Base-by-base conservation (phyloP, 2,797 vertebrate genomes). In the Semaprochilodus insignis region DNA sequence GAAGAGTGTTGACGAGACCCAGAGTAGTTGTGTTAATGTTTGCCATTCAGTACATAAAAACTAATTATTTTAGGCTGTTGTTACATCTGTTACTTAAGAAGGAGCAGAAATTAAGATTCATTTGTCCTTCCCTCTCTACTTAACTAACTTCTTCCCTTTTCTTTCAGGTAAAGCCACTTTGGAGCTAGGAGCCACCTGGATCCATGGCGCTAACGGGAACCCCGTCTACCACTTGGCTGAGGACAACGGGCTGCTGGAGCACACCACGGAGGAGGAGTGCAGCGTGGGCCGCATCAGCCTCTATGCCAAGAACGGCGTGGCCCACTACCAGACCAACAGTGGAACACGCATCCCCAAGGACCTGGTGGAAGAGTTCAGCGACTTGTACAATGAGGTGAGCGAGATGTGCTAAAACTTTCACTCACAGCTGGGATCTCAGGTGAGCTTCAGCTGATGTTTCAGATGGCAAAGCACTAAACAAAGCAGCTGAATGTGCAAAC, bases 111-210 rank as follows among this genome's bases (percentile, higher is more conserved):
- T 25, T 1, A 44, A 44, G 2, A 2, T 3, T n/a, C 19, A n/a
- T 40, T 34, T 21, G 15, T 36, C 14, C 23, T 3, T 63, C 17
- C 17, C 7, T 13, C 6, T 6, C 0, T 17, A 15, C 1, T 17
- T 72, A 40, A 15, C 57, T n/a, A 0, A 25, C 51, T n/a, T 15
- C 5, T 2, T 6, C 23, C 21, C 69, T n/a, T 7, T 44, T 10
- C 21, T 27, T n/a, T 23, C 87, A 99, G 98, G 96, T 91, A 93
- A 95, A 93, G 93, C 97, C 81, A 97, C 96, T 93, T 97, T 99
- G 96, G 98, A 99, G 86, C 96, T 99, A 89, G 98, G 98, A 96
- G 98, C 98, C 89, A 99, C 97, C 90, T 99, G 98, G 97, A 99
- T 99, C 93, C 98, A 99, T 95, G 98, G 98, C 83, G 97, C 97